Evolutionary conservation across 2,113 vertebrate species (phyloP), one percentile per base, ranked within the genome.

Genomic region (Struthidea cinerea): DNA sequence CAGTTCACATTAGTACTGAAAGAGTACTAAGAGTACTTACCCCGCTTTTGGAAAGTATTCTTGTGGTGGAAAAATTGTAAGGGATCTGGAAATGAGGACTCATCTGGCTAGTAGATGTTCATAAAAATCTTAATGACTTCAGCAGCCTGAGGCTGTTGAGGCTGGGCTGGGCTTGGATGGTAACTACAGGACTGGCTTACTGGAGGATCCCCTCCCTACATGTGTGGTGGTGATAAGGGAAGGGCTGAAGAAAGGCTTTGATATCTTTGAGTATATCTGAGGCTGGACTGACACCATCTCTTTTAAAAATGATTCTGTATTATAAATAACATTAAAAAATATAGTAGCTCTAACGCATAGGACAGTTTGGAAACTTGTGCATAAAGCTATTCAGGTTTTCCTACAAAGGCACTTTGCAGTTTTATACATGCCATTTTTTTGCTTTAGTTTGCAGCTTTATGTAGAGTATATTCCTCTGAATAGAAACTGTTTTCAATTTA

Each of bases 71-170:
- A 96, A 94, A 94, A 89, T 82, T 84, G 76, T 84, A 86, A 91
- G 53, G 53, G 73, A 63, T 86, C 49, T 96, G 90, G 93, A 94
- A 94, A 89, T 80, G 49, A 82, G 92, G 87, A 90, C 74, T 97
- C 87, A 95, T 93, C 77, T 92, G 82, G 78, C 64, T 77, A 87
- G 87, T 95, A 77, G 74, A 67, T 95, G 84, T 95, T 93, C 90
- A 86, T 94, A 96, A 96, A 83, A 75, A 73, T 68, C 64, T 67
- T 95, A 92, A 97, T 63, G 86, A 95, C 90, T 96, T 94, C 73
- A 95, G 63, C 93, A 96, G 92, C 44, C 75, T 70, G 84, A 59
- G 84, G 94, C 75, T 76, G 42, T 42, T 86, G 21, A 37, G 74
- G 53, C 80, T 87, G 78, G 46, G 37, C 71, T 63, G 85, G 56